Conservation (phyloP, 2,888 invertebrate species). For the Pharmacophagus antenor region DNA sequence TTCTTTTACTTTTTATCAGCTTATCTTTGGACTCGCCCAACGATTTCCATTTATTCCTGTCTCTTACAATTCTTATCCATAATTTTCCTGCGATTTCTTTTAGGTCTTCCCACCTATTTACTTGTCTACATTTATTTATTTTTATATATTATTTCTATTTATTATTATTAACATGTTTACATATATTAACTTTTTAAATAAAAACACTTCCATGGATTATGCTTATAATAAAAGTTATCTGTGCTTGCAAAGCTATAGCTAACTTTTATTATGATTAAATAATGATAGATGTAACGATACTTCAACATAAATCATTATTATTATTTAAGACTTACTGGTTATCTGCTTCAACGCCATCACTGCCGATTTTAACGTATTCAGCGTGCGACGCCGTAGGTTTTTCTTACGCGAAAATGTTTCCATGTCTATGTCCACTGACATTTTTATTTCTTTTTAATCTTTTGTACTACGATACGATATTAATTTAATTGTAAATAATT, state of each 20-base stretch:
- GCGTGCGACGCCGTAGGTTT: constrained; percentile 69
- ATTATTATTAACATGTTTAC: too few relatives aligned
- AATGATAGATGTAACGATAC: too few relatives aligned
- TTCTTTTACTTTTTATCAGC: too few relatives aligned
- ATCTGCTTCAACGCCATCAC: constrained; percentile 73
- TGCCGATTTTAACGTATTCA: constrained; percentile 72
- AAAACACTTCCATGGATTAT: too few relatives aligned
- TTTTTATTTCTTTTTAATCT: constrained; percentile 31
- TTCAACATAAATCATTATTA: too few relatives aligned
- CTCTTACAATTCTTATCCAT: not conserved
- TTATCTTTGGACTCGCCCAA: constrained; percentile 5
- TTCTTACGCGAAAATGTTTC: constrained; percentile 70
- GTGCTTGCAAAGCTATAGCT: too few relatives aligned
- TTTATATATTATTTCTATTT: too few relatives aligned
- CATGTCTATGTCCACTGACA: constrained; percentile 74
- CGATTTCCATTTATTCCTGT: not conserved
- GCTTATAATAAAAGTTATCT: too few relatives aligned
- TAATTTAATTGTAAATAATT: not conserved
- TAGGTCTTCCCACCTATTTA: constrained; percentile 6
- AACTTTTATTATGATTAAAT: too few relatives aligned
- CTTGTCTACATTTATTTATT: not conserved
- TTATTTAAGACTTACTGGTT: constrained; percentile 68
- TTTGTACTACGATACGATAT: not conserved
- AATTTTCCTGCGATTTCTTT: not conserved
- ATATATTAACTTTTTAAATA: too few relatives aligned